phyloP scores from a whole-genome alignment of 1,140 invertebrate genomes.

The Meloidogyne chitwoodi region DNA sequence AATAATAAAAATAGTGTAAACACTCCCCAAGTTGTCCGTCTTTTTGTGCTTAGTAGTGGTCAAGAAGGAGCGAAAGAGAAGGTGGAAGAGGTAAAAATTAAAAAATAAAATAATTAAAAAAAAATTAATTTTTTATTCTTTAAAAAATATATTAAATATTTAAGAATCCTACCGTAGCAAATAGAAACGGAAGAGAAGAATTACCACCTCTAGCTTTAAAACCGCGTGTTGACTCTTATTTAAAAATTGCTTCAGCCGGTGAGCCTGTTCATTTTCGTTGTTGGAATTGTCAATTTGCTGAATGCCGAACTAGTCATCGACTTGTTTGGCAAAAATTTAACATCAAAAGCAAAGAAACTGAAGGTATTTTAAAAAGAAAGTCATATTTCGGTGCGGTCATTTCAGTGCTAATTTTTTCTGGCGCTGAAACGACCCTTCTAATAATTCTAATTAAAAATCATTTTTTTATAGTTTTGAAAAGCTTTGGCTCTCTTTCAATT shows the following conservation, averaged over 20 bases:
- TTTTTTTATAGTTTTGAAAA: neutral
- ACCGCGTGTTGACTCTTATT: constrained; percentile 11
- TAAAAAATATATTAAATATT: neutral
- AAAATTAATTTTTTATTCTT: neutral
- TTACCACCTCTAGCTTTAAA: neutral
- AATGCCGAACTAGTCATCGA: neutral
- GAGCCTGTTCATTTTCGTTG: constrained; percentile 13
- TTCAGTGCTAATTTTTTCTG: no score
- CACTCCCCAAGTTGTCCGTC: neutral
- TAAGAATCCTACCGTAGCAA: neutral
- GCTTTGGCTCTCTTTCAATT: neutral
- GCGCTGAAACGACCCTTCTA: no score
- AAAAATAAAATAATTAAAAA: no score
- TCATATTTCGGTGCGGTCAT: no score
- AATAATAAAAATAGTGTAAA: neutral
- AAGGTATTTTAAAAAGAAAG: neutral
- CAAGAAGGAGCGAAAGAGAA: neutral
- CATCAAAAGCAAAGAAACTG: neutral
- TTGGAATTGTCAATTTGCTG: constrained; percentile 8
- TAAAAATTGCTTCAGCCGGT: constrained; percentile 7
- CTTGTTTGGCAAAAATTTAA: constrained; percentile 8
- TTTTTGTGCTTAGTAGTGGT: neutral
- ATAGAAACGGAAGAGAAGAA: neutral
- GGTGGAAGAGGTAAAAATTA: neutral
- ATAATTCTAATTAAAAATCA: no score